Evolutionary conservation across 2,113 vertebrate genomes (phyloP), one percentile per base, ranked within the genome.

Genomic region (Melanocharis versteri): DNA sequence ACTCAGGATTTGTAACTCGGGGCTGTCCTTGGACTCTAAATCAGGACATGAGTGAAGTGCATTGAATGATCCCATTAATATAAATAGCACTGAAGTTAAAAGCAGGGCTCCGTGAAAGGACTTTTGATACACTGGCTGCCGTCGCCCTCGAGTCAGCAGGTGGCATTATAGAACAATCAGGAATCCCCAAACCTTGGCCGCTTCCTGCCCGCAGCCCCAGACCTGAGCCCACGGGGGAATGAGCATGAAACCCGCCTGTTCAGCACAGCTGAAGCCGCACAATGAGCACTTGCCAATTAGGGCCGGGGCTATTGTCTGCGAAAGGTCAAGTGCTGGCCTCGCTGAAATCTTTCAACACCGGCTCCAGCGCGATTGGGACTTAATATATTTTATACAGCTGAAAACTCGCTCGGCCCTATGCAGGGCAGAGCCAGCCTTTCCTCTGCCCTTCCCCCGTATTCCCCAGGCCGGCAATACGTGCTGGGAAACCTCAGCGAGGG

Each of bases 81-180:
- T 92, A 94, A 96, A 96, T 87, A 96, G 95, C 87, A n/a, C 72
- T 13, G 8, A 70, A 94, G 91, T 93, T 95, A 93, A 94, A 95
- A 94, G 95, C 95, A 62, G 73, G 84, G 87, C 86, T 83, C 65
- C 5, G 39, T 95, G 94, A 95, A 96, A 95, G 81, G 80, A 91
- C 91, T 95, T 93, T 89, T 71, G 93, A 94, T 87, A 61, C 76
- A 64, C 61, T 86, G 89, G 50, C 94, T 89, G 61, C 90, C 58
- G 81, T 61, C 51, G 87, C 91, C 90, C 89, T 84, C 19, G 81
- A 94, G 94, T 96, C 96, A 96, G 96, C 93, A 95, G 96, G 96
- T 96, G 96, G 96, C 95, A 96, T 94, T 77, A 73, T 40, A 79
- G 96, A 96, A 96, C 96, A 96, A 96, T 96, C 95, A 28, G 79